These are phyloP conservation scores for Sinonovacula constricta DNA, from an alignment of 1,140 invertebrate genomes.

Conservation along the genomic window DNA sequence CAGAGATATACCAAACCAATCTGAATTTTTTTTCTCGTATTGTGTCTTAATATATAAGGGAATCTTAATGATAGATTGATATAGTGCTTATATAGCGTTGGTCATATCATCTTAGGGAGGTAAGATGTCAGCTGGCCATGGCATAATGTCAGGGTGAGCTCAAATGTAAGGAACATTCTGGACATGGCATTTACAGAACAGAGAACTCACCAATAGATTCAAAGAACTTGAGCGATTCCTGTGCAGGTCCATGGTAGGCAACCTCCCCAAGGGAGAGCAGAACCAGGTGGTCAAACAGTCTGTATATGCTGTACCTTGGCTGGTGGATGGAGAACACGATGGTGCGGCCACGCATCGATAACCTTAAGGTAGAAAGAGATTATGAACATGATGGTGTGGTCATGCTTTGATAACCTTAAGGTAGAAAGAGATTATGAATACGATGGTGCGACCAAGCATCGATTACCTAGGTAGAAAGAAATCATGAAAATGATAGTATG, in stretches of 20 bases:
- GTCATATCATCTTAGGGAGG: too few relatives aligned
- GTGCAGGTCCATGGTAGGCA: constrained; percentile 73
- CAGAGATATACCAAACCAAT: too few relatives aligned
- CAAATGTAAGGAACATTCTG: too few relatives aligned
- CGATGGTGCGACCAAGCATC: constrained; percentile 72
- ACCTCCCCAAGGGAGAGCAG: constrained; percentile 72
- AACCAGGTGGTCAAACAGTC: constrained; percentile 74
- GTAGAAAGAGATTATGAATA: constrained; percentile 77
- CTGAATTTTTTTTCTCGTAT: too few relatives aligned
- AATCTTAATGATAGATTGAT: too few relatives aligned
- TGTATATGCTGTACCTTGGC: constrained; percentile 77
- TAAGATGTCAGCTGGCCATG: too few relatives aligned
- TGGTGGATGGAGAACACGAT: constrained; percentile 79
- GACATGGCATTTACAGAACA: too few relatives aligned
- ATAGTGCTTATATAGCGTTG: too few relatives aligned
- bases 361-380: constrained; percentile 73
- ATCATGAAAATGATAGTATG: constrained; percentile 79
- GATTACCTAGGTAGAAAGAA: constrained; percentile 71
- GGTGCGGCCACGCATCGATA: constrained; percentile 72
- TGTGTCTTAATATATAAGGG: too few relatives aligned
- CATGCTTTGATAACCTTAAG: constrained; percentile 71
- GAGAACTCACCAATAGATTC: constrained; percentile 61
- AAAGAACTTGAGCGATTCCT: constrained; percentile 73
- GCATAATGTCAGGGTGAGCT: too few relatives aligned
- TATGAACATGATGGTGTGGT: constrained; percentile 77